A percentile compares a stretch with the other conserved stretches of the same genome.
Evolutionary conservation across 2,113 vertebrate species (phyloP).

Genomic region (Xenopus laevis): DNA sequence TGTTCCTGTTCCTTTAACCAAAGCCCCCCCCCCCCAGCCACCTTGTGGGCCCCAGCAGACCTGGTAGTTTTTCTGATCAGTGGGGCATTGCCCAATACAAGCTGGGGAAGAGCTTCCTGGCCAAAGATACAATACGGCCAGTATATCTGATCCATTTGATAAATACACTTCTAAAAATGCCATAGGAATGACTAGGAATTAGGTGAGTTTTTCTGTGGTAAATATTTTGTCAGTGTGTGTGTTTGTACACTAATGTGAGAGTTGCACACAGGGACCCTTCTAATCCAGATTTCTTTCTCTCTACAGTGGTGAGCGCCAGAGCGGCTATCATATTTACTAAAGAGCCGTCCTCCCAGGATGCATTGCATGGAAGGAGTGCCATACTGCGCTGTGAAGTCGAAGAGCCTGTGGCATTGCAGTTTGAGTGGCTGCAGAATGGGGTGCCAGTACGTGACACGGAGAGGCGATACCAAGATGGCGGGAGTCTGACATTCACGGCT

Average conservation of each 20-base stretch:
- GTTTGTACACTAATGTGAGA: not conserved
- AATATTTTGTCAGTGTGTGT: not conserved
- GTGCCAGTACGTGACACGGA: conserved; percentile 63
- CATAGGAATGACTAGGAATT: too few relatives aligned
- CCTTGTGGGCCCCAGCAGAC: too few relatives aligned
- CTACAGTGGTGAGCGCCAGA: conserved; percentile 51
- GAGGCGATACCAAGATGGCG: conserved; percentile 82
- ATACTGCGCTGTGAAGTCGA: conserved; percentile 92
- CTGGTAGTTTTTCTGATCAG: too few relatives aligned
- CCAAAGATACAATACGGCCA: too few relatives aligned
- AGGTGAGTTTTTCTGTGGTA: too few relatives aligned
- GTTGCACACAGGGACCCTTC: not conserved
- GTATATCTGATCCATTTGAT: too few relatives aligned
- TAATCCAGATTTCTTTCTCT: not conserved
- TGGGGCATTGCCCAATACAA: too few relatives aligned
- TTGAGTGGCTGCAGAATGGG: conserved; percentile 79
- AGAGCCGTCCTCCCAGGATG: conserved; percentile 92
- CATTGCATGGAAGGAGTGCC: conserved; percentile 87
- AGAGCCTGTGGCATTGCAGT: conserved; percentile 55
- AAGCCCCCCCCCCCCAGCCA: too few relatives aligned
- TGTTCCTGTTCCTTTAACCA: too few relatives aligned
- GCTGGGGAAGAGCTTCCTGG: too few relatives aligned
- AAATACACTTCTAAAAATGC: too few relatives aligned
- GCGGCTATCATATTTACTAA: conserved; percentile 80
- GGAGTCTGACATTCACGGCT: conserved; percentile 89